These are phyloP conservation scores for Phalera bucephala DNA, from an alignment of 2,888 invertebrate genomes.

Conservation along the genomic window DNA sequence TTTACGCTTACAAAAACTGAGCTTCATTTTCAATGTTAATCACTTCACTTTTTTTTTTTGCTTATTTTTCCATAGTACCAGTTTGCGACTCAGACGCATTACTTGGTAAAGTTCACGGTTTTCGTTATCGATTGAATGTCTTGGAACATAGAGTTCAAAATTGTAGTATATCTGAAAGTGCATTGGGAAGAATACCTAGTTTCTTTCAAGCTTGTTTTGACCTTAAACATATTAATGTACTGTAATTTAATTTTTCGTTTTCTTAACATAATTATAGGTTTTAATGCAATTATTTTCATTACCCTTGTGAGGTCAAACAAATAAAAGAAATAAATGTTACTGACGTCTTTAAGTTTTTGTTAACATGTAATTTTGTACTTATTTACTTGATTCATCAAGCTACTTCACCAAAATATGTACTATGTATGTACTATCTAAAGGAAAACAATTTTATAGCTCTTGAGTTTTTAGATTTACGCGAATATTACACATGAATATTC, in stretches of 20 bases:
- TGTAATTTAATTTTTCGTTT: constrained; percentile 22
- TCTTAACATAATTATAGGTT: constrained; percentile 6
- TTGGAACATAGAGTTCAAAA: constrained; percentile 3
- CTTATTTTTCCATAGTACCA: constrained; percentile 27
- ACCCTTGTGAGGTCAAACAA: constrained; percentile 1
- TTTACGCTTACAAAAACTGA: constrained; percentile 8
- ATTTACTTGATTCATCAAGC: too few relatives aligned
- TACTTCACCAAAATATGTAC: too few relatives aligned
- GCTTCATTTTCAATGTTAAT: constrained; percentile 1
- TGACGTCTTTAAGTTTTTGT: too few relatives aligned
- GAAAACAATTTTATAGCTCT: too few relatives aligned
- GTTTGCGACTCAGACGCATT: constrained; percentile 25
- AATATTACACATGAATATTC: too few relatives aligned
- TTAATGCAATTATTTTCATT: constrained; percentile 17
- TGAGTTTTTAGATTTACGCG: too few relatives aligned
- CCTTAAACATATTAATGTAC: constrained; percentile 10
- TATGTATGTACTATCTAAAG: too few relatives aligned
- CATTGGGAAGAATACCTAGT: constrained; percentile 12
- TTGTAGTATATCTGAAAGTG: constrained; percentile 16
- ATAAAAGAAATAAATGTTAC: too few relatives aligned
- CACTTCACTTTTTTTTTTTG: constrained; percentile 16
- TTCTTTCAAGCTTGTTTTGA: constrained; percentile 19
- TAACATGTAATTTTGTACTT: too few relatives aligned
- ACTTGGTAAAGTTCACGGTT: constrained; percentile 6
- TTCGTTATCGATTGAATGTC: constrained; percentile 17